Evolutionary conservation across 2,888 invertebrate species (phyloP), one percentile per base, ranked within the genome.

Genomic region (Teinopalpus imperialis): DNA sequence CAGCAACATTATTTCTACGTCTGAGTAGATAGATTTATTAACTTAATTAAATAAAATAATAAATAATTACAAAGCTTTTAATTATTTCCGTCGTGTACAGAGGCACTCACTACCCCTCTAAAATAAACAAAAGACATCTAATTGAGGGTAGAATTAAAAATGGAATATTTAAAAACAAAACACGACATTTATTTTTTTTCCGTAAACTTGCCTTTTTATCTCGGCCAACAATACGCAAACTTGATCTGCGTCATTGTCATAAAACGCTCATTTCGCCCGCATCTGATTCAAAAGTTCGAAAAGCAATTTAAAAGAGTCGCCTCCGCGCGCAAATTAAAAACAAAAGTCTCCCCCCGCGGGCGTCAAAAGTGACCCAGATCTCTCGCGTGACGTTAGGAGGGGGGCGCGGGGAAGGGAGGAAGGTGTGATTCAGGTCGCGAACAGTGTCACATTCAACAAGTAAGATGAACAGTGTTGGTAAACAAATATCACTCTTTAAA

Each of bases 271-370:
- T 29, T 14, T 18, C 16, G 32, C n/a, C n/a, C n/a, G n/a, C 24
- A 10, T 12, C 12, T 9, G 7, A 42, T 31, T 32, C 41, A 42
- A 34, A 42, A 42, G 34, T 43, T 43, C 27, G 42, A 43, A 43
- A 43, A 35, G 34, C 42, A 43, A 35, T 43, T 43, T 43, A 34
- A 32, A 41, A 43, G 20, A 43, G 42, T 35, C 34, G 20, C 18
- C 24, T 4, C 27, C 31, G 7, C 34, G 26, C 26, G 20, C 13
- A 43, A 43, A 43, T 43, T 43, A 34, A 34, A 35, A 43, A 27
- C 27, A 43, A 41, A 41, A 21, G 27, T 27, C 27, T 6, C 24
- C 18, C 9, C n/a, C 9, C 21, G 34, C 9, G 27, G 34, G 7
- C 10, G 27, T 7, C 13, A 23, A 14, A 21, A 9, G 18, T 43